Base-by-base conservation (phyloP, 2,797 vertebrate genomes). In the Notolepis coatsorum region DNA sequence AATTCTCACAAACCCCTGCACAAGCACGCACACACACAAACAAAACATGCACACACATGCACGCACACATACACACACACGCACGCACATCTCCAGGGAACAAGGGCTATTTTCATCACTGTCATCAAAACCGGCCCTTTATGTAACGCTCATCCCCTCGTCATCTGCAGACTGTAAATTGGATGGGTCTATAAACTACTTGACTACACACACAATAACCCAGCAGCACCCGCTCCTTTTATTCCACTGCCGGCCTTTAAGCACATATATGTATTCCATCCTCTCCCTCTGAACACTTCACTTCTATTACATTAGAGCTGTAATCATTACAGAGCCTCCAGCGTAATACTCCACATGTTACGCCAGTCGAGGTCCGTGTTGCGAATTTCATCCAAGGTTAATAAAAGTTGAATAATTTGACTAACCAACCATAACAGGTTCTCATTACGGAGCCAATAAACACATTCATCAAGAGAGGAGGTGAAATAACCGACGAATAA, bases 361-460 rank as follows among this genome's bases (percentile, higher is more conserved):
- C 91, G 93, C 92, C 84, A 91, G 91, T 91, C 94, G 94, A 90
- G 89, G 90, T 66, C 84, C 80, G 90, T 92, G 88, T 88, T 91
- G 92, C 88, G 93, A 95, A 94, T 93, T 94, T 91, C 91, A 95
- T 93, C 92, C 93, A 94, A 94, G 94, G 95, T 89, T 96, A 94
- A 95, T 93, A 93, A 96, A n/a, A 96, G 94, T 97, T 96, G 93
- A 95, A 95, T 96, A 96, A 95, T 94, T 93, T 91, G 92, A 91
- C 92, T 96, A 97, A 96, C 95, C 94, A 96, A 95, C 94, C 94
- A 87, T 90, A 93, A 91, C 90, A 92, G 89, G 83, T 93, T 90
- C 92, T 96, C 92, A 94, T 96, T 95, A 95, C 60, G 87, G 85
- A 90, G 90, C 91, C 94, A 94, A 96, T 95, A 96, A 95, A 96